A percentile compares a stretch with the other conserved stretches of the same genome.
phyloP scores from a whole-genome alignment of 2,888 invertebrate species.

The Ormia ochracea region DNA sequence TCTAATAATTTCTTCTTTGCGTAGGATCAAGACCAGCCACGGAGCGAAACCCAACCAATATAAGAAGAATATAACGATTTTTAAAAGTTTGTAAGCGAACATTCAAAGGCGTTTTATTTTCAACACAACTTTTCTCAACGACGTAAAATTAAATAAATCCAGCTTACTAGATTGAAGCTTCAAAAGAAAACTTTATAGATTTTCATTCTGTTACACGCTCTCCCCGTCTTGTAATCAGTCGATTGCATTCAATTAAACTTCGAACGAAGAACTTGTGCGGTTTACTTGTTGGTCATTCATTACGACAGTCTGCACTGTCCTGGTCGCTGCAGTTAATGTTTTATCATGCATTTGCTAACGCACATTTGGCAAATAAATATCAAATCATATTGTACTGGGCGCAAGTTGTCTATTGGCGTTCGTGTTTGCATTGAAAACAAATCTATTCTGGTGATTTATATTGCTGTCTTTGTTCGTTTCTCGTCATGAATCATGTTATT shows the following conservation, averaged over 20 bases:
- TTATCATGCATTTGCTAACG: constrained; percentile 28
- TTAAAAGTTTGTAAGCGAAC: constrained; percentile 20
- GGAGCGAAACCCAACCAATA: constrained; percentile 48
- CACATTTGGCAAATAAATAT: constrained; percentile 5
- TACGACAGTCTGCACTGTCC: neutral
- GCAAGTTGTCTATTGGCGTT: neutral
- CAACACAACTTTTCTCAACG: neutral
- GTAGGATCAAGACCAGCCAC: constrained; percentile 11
- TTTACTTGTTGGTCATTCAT: neutral
- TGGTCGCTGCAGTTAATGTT: neutral
- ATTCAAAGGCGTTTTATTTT: constrained; percentile 5
- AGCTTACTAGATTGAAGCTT: neutral
- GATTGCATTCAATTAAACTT: neutral
- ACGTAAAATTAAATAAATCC: neutral
- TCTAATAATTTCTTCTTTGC: neutral
- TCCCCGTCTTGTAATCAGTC: neutral
- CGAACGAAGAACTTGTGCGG: neutral
- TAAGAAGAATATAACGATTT: constrained; percentile 21
- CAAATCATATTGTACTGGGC: neutral
- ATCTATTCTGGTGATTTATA: constrained; percentile 23
- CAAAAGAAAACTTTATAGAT: neutral
- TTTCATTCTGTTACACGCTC: neutral
- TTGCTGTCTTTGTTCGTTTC: constrained; percentile 1
- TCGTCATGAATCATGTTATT: constrained; percentile 22
- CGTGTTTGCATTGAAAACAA: neutral